Conservation (phyloP, 1,140 invertebrate species). For the Drosophila nigromelanica region DNA sequence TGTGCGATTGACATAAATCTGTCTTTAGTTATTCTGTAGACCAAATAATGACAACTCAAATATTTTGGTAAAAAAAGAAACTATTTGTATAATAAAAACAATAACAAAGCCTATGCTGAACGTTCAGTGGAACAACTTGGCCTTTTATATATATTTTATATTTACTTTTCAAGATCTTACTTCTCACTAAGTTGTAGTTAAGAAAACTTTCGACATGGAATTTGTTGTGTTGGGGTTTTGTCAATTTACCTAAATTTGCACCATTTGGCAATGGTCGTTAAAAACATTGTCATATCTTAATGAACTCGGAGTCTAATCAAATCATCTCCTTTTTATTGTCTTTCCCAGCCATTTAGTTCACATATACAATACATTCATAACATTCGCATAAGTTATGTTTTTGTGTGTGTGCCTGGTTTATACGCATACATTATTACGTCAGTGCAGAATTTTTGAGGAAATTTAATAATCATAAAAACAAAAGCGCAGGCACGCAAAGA, state of each 20-base stretch:
- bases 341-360: constrained; percentile 1
- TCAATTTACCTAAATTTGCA: constrained; percentile 17
- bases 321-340: constrained; percentile 29
- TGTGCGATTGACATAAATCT: background rate
- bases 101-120: too few relatives aligned
- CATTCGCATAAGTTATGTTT: background rate
- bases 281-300: constrained; percentile 43
- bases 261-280: constrained; percentile 20
- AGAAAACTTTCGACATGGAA: background rate
- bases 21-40: background rate
- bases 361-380: too few relatives aligned
- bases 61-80: background rate
- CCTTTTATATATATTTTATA: background rate
- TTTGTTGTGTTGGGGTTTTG: background rate
- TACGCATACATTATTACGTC: constrained; percentile 61
- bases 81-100: background rate
- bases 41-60: background rate
- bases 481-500: constrained; percentile 49
- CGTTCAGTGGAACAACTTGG: too few relatives aligned
- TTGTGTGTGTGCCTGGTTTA: constrained; percentile 1
- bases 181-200: too few relatives aligned
- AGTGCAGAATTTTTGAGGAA: constrained; percentile 62
- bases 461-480: constrained; percentile 79
- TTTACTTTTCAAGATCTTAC: background rate
- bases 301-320: constrained; percentile 53